phyloP scores from a whole-genome alignment of 1,140 invertebrate genomes.

The Tribolium castaneum region DNA sequence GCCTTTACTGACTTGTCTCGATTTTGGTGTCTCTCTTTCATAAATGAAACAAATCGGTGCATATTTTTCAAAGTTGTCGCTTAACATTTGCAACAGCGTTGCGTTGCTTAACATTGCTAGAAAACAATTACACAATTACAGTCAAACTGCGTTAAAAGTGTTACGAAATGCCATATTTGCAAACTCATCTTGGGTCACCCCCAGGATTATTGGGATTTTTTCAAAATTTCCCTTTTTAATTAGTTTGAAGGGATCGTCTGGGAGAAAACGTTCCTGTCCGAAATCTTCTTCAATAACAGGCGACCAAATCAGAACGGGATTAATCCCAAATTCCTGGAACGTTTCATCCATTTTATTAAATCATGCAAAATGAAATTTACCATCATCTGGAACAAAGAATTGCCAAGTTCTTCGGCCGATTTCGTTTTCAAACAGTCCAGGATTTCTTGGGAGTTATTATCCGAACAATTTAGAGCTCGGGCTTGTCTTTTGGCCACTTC shows the following conservation, averaged over 20 bases:
- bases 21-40: constrained; percentile 64
- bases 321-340: constrained; percentile 67
- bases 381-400: constrained; percentile 66
- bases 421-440: constrained; percentile 73
- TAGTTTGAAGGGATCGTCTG: constrained; percentile 69
- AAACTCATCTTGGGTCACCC: constrained; percentile 76
- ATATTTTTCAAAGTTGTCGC: constrained; percentile 65
- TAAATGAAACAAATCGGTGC: constrained; percentile 69
- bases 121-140: neutral
- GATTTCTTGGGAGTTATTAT: constrained; percentile 67
- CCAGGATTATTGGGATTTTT: constrained; percentile 74
- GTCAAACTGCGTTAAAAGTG: neutral
- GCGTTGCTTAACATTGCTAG: constrained; percentile 55
- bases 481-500: constrained; percentile 75
- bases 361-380: constrained; percentile 60
- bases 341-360: neutral
- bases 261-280: constrained; percentile 75
- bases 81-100: constrained; percentile 62
- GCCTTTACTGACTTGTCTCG: constrained; percentile 65
- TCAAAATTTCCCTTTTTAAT: constrained; percentile 70
- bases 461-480: constrained; percentile 72
- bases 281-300: constrained; percentile 78
- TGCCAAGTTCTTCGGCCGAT: constrained; percentile 66
- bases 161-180: constrained; percentile 68
- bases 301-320: constrained; percentile 73